phyloP scores from a whole-genome alignment of 2,888 invertebrate genomes.

The Escarpia spicata region DNA sequence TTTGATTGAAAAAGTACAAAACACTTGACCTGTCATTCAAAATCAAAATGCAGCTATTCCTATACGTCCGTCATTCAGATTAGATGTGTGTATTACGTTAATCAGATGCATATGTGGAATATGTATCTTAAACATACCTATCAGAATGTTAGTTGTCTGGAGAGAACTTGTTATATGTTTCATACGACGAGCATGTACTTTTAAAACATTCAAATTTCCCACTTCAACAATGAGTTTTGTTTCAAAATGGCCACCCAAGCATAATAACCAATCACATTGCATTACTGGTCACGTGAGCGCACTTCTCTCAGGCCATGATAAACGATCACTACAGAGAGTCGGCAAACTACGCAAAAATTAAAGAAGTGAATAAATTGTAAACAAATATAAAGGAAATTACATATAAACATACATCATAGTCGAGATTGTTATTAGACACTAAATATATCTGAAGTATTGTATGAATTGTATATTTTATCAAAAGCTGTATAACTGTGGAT shows the following conservation, averaged over 20 bases:
- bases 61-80: too few relatives aligned
- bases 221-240: not conserved
- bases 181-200: not conserved
- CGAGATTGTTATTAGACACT: too few relatives aligned
- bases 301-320: not conserved
- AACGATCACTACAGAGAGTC: not conserved
- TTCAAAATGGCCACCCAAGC: not conserved
- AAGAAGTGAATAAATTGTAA: not conserved
- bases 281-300: not conserved
- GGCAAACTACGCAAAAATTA: not conserved
- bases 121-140: not conserved
- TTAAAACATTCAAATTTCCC: not conserved
- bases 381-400: not conserved
- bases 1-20: too few relatives aligned
- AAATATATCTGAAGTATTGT: too few relatives aligned
- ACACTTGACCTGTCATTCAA: too few relatives aligned
- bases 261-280: slow-evolving; percentile 6
- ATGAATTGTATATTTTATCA: too few relatives aligned
- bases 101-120: not conserved
- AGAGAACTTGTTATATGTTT: not conserved
- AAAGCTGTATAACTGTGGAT: too few relatives aligned
- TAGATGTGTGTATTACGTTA: not conserved
- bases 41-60: too few relatives aligned
- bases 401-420: too few relatives aligned
- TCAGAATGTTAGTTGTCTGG: not conserved